phyloP scores from a whole-genome alignment of 2,888 invertebrate genomes.

The Dryocosmus kuriphilus region DNA sequence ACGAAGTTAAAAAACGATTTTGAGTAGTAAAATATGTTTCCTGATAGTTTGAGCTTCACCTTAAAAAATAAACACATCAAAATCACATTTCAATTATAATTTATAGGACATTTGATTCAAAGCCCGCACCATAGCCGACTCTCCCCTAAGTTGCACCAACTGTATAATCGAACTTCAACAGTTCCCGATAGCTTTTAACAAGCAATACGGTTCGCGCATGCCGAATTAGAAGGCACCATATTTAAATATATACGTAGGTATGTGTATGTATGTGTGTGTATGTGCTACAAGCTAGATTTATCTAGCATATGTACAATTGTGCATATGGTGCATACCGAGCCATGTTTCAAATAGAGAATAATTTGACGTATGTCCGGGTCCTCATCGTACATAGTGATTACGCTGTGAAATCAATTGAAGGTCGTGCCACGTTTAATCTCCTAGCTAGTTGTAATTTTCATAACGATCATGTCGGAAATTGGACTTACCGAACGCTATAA shows the following conservation, averaged over 20 bases:
- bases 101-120: no score
- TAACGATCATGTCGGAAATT: constrained; percentile 28
- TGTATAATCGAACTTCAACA: neutral
- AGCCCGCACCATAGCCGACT: no score
- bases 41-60: no score
- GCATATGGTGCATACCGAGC: neutral
- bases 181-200: neutral
- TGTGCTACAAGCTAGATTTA: no score
- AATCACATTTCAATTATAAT: no score
- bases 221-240: neutral
- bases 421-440: constrained; percentile 5
- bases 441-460: constrained; percentile 27
- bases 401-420: constrained; percentile 33
- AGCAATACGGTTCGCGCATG: neutral
- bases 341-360: constrained; percentile 7
- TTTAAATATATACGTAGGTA: no score
- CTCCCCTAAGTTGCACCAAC: no score
- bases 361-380: neutral
- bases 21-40: no score
- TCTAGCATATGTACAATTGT: neutral
- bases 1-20: no score
- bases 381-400: constrained; percentile 14
- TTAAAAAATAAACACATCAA: no score
- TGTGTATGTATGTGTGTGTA: no score
- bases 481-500: constrained; percentile 22